Percentiles rank a stretch among this genome's conserved stretches.
Conservation (phyloP, 2,888 invertebrate genomes). For the Thyatira batis region DNA sequence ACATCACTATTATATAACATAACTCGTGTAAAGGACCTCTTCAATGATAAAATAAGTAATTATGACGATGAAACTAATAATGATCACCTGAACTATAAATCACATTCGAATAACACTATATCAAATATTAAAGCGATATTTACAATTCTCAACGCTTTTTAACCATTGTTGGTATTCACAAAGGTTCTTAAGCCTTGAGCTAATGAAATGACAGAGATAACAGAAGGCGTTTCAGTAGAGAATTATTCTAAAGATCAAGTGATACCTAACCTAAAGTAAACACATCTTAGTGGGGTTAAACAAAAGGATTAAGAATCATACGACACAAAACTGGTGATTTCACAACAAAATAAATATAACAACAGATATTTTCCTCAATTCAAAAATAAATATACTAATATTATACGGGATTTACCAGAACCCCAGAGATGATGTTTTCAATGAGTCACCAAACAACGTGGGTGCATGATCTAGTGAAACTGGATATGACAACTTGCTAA, state of each 20-base stretch:
- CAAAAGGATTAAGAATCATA: background rate
- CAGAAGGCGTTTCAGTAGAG: background rate
- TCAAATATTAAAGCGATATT: background rate
- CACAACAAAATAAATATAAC: background rate
- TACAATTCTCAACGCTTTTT: background rate
- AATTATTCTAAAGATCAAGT: background rate
- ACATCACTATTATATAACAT: background rate
- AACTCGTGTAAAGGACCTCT: background rate
- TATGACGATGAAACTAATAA: background rate
- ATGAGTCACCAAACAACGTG: background rate
- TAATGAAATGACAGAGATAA: background rate
- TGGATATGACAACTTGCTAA: constrained; percentile 1
- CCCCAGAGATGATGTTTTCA: background rate
- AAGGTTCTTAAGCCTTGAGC: background rate
- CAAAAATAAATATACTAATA: background rate
- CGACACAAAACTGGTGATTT: background rate
- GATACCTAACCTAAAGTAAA: background rate
- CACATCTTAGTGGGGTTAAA: background rate
- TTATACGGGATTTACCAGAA: background rate
- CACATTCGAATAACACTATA: background rate
- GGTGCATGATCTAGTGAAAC: background rate
- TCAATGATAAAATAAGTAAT: background rate
- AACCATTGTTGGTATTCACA: background rate
- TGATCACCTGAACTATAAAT: background rate
- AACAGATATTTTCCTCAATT: background rate